A percentile compares a stretch with the other conserved stretches of the same genome.
phyloP scores from a whole-genome alignment of 1,140 invertebrate species.

The Bombus confusus region DNA sequence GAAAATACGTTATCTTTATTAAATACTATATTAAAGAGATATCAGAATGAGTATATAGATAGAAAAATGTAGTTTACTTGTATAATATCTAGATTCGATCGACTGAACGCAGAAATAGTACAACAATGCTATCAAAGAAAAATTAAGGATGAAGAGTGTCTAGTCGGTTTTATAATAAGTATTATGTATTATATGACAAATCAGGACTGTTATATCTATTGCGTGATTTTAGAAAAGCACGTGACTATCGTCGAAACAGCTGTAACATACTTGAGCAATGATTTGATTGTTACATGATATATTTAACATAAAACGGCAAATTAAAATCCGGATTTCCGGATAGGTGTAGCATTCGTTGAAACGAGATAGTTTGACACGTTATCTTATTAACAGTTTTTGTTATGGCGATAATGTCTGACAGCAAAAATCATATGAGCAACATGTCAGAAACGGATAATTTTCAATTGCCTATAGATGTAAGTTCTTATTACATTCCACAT shows the following conservation, averaged over 20 bases:
- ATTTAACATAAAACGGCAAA: not conserved
- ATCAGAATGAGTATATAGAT: not conserved
- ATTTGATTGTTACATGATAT: not conserved
- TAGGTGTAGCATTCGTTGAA: not conserved
- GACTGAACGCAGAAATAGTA: not conserved
- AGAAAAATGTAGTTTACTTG: not conserved
- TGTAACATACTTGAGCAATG: slow-evolving; percentile 30
- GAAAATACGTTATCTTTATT: not conserved
- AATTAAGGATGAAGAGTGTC: not conserved
- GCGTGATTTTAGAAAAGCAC: slow-evolving; percentile 5
- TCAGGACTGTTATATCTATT: not conserved
- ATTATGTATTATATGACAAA: not conserved
- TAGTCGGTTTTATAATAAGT: not conserved
- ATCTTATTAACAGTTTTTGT: not conserved
- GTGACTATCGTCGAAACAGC: slow-evolving; percentile 32
- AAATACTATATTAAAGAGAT: not conserved
- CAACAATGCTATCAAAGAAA: not conserved
- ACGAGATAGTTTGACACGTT: not conserved
- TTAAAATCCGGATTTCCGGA: not conserved
- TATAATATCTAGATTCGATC: not conserved
- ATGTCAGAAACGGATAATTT: slow-evolving; percentile 27
- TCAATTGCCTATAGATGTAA: slow-evolving; percentile 49
- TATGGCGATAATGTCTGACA: slow-evolving; percentile 15
- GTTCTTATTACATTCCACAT: not conserved
- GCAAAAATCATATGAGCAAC: slow-evolving; percentile 1